These are phyloP conservation scores for Varanus salvator DNA, from an alignment of 2,113 vertebrate genomes.

Conservation along the genomic window DNA sequence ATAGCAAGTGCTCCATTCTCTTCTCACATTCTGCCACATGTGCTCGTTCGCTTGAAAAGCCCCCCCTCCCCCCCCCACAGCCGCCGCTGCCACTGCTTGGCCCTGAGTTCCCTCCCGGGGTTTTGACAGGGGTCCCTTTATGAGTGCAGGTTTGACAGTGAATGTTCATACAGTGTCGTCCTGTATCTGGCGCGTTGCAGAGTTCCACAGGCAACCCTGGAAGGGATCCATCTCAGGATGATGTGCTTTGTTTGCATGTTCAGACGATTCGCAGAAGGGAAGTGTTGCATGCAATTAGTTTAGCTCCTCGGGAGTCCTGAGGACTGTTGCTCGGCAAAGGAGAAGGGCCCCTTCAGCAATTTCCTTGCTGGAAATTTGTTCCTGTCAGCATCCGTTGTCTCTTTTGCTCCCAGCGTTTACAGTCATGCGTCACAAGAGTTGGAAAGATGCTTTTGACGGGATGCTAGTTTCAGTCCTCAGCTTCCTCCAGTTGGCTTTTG, in stretches of 20 bases:
- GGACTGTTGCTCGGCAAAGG: neutral
- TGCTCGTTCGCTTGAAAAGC: neutral
- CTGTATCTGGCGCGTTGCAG: too few relatives aligned
- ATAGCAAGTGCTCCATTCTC: neutral
- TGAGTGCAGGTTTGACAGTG: too few relatives aligned
- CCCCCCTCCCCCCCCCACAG: neutral
- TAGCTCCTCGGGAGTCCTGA: neutral
- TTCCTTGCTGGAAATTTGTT: neutral
- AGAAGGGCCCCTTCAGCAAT: neutral
- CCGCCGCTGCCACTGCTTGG: neutral
- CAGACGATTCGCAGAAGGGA: too few relatives aligned
- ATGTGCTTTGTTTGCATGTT: too few relatives aligned
- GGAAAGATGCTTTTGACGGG: neutral
- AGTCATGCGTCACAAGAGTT: neutral
- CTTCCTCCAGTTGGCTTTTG: neutral
- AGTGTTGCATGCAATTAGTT: neutral
- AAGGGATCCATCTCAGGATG: too few relatives aligned
- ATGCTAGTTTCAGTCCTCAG: neutral
- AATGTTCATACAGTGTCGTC: too few relatives aligned
- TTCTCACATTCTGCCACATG: neutral
- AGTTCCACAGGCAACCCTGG: too few relatives aligned
- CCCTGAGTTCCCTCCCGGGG: too few relatives aligned
- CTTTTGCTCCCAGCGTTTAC: neutral
- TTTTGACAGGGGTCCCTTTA: too few relatives aligned
- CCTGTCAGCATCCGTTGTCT: neutral